Base-by-base conservation (phyloP, 2,113 vertebrate genomes). In the Nyctereutes procyonoides region DNA sequence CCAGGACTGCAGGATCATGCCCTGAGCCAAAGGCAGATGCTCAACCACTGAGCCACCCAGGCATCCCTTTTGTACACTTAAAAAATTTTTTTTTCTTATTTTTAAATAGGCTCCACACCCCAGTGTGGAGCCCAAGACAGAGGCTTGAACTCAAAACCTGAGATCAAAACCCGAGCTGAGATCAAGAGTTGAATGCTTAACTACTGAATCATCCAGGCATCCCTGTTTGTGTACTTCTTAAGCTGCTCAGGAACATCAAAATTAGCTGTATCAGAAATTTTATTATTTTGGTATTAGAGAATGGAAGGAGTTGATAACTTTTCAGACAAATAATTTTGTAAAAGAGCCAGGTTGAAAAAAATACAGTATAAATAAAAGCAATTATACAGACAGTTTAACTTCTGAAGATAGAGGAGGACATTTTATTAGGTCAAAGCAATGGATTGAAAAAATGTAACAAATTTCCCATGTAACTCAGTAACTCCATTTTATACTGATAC, bases 391-490 rank as follows among this genome's bases (percentile, higher is more conserved):
- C 96, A 97, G 82, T 81, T 97, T 96, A 97, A 96, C 76, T 97
- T 98, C 89, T 94, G 90, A 95, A 95, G 80, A 92, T 86, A 93
- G 69, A 97, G 73, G 89, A 97, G 79, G 32, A 97, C 92, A 82
- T 98, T 98, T 98, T 98, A 98, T 98, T 98, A 96, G 22, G 56
- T 90, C 93, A 97, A 97, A 96, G 51, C 69, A 88, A 82, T 63
- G 7, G 51, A 96, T 95, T 97, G 67, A 88, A 60, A 94, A 95
- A 96, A 93, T 83, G 26, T 96, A 97, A 98, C 96, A 97, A 96
- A 86, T 93, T 94, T n/a, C 96, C 35, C 86, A 77, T 88, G 26
- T 95, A 93, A 94, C 65, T 63, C 87, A 97, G 19, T 90, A 97
- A 87, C 84, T 95, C 35, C 91, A 97, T 86, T 96, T 96, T 88